Conservation (phyloP, 2,888 invertebrate genomes). For the Xestia c-nigrum region DNA sequence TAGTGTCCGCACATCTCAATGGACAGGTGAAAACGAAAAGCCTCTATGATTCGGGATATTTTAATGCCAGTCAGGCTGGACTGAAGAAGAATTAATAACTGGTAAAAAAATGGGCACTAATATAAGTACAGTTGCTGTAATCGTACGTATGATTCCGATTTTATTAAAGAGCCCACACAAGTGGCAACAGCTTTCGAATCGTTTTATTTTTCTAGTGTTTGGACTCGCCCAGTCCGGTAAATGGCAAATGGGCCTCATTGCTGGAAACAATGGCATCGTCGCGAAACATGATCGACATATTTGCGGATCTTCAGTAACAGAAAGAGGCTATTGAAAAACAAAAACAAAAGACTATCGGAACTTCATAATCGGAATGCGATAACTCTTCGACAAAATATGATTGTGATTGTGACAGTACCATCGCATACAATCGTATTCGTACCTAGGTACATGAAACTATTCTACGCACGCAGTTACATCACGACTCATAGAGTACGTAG, state of each 20-base stretch:
- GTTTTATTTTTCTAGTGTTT: neutral
- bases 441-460: constrained; percentile 35
- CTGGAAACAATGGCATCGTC: neutral
- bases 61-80: neutral
- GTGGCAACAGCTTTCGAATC: neutral
- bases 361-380: constrained; percentile 16
- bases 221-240: neutral
- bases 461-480: constrained; percentile 43
- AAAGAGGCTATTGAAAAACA: neutral
- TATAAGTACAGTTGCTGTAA: neutral
- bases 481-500: constrained; percentile 27
- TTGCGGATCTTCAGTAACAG: neutral
- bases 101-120: neutral
- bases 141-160: neutral
- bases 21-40: constrained; percentile 92
- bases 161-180: neutral
- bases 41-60: neutral
- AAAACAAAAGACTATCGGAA: neutral
- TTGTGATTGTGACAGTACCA: constrained; percentile 15
- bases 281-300: neutral
- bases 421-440: neutral
- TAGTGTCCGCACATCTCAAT: constrained; percentile 96
- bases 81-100: neutral
- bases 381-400: constrained; percentile 25
- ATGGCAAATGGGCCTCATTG: neutral